These are phyloP conservation scores for Cliona cf. orientalis DNA, from an alignment of 37 sponge, comb jelly and placozoan species.

Conservation along the genomic window DNA sequence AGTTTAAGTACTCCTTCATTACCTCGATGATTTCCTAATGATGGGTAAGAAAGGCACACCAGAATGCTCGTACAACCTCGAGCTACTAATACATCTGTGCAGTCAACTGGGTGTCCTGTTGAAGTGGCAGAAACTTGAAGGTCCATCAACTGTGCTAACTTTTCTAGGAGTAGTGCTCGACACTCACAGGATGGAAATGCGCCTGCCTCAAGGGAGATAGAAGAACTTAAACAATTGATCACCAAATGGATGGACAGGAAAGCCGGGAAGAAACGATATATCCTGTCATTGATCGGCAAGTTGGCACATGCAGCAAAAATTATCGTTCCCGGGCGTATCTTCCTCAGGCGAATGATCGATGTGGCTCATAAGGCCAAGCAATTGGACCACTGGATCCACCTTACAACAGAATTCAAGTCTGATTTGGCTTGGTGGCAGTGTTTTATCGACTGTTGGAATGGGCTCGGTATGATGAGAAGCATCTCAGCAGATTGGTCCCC, in stretches of 20 bases:
- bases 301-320: neutral
- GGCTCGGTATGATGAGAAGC: too few relatives aligned
- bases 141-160: neutral
- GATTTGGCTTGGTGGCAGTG: too few relatives aligned
- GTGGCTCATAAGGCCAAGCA: too few relatives aligned
- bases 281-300: neutral
- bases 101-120: neutral
- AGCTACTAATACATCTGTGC: neutral
- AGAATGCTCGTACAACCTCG: conserved; percentile 7
- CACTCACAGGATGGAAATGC: neutral
- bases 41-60: neutral
- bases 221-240: too few relatives aligned
- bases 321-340: neutral
- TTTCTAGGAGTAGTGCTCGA: neutral
- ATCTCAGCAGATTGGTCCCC: too few relatives aligned
- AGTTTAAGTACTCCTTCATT: neutral
- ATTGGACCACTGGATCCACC: neutral
- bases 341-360: too few relatives aligned
- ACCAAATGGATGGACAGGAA: too few relatives aligned
- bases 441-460: too few relatives aligned
- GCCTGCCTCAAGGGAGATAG: too few relatives aligned
- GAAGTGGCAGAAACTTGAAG: neutral
- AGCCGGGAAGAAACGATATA: neutral
- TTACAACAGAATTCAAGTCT: too few relatives aligned
- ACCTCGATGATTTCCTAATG: neutral